Evolutionary conservation across 2,113 vertebrate genomes (phyloP).

Genomic region (Sinosuthora webbiana): DNA sequence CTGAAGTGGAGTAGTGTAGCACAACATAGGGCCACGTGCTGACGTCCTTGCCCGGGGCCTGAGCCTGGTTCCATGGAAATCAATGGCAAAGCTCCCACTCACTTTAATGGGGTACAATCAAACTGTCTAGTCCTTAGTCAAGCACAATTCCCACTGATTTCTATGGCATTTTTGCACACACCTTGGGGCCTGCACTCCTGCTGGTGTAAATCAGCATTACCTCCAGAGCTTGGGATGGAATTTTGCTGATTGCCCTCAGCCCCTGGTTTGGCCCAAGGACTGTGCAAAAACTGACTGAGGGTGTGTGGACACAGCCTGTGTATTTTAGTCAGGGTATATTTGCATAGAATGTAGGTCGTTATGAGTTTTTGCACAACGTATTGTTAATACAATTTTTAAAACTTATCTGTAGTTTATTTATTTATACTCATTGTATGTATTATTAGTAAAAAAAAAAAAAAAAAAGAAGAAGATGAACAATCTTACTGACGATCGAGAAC

Average conservation of each 20-base stretch:
- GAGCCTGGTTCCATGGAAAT: constrained; percentile 46
- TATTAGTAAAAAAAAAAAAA: constrained; percentile 59
- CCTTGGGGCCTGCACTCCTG: background rate
- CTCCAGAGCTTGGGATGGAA: background rate
- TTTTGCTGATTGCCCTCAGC: background rate
- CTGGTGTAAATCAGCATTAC: background rate
- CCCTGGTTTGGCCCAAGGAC: background rate
- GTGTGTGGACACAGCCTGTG: constrained; percentile 57
- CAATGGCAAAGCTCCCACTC: constrained; percentile 26
- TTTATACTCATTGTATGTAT: constrained; percentile 77
- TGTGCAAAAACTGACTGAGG: constrained; percentile 49
- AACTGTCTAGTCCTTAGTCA: constrained; percentile 54
- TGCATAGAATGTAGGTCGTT: constrained; percentile 82
- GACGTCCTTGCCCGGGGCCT: constrained; percentile 20
- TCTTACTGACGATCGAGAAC: constrained; percentile 51
- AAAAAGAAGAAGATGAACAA: too few relatives aligned
- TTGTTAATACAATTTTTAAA: constrained; percentile 76
- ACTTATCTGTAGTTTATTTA: constrained; percentile 79
- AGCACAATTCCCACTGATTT: constrained; percentile 52
- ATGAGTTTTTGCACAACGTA: constrained; percentile 76
- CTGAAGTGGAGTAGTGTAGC: constrained; percentile 78
- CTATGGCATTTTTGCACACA: constrained; percentile 28
- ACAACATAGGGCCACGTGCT: constrained; percentile 59
- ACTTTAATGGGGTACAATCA: constrained; percentile 44
- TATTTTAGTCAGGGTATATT: constrained; percentile 85